Percentiles rank a stretch among this genome's conserved stretches.
These are phyloP conservation scores for Atrichornis clamosus DNA, from an alignment of 2,113 vertebrate species.

Conservation along the genomic window DNA sequence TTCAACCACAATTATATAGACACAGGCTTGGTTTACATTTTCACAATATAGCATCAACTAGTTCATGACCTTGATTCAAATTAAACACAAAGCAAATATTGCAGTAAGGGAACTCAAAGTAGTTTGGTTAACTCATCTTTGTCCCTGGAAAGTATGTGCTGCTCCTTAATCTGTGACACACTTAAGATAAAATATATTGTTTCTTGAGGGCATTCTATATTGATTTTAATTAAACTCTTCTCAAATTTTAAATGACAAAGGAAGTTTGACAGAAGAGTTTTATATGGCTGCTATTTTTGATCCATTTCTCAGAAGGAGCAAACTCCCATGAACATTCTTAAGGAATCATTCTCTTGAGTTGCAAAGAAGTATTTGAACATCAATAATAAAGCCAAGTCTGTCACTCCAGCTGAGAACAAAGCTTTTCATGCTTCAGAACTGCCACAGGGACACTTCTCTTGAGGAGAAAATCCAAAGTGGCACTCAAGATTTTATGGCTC, in stretches of 20 bases:
- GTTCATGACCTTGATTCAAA: background rate
- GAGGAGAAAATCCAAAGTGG: slow-evolving; percentile 14
- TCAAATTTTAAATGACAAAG: background rate
- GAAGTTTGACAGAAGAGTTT: background rate
- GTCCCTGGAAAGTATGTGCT: background rate
- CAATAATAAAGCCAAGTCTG: slow-evolving; percentile 6
- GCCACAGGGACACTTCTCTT: background rate
- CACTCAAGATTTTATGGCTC: background rate
- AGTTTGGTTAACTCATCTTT: background rate
- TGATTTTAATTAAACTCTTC: background rate
- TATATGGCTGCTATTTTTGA: background rate
- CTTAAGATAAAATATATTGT: background rate
- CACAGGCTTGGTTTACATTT: background rate
- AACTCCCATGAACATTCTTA: background rate
- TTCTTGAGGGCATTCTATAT: background rate
- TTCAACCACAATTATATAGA: background rate
- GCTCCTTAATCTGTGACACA: background rate
- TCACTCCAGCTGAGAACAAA: slow-evolving; percentile 42
- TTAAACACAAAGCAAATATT: background rate
- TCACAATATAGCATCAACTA: background rate
- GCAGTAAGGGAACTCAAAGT: background rate
- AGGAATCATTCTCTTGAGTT: background rate
- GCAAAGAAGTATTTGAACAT: slow-evolving; percentile 30
- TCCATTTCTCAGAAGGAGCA: background rate
- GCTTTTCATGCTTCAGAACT: slow-evolving; percentile 15